A percentile compares a stretch with the other conserved stretches of the same genome.
These are phyloP conservation scores for Ceyx erithaca DNA, from an alignment of 2,797 vertebrate species.

Conservation along the genomic window DNA sequence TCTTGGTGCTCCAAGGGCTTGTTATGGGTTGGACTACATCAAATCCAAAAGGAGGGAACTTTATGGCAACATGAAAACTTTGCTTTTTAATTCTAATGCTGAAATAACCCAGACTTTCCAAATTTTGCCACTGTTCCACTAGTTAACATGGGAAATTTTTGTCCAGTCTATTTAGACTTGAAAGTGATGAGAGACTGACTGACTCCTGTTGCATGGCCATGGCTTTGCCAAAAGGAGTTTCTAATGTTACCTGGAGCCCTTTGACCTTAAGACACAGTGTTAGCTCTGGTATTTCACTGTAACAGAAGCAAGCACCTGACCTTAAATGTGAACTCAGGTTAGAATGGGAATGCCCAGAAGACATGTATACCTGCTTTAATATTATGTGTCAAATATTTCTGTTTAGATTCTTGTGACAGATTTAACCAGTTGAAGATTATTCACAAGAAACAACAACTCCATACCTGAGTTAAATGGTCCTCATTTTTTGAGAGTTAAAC, in stretches of 20 bases:
- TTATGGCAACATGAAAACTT: not conserved
- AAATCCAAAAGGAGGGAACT: not conserved
- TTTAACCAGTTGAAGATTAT: not conserved
- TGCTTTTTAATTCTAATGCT: not conserved
- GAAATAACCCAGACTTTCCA: not conserved
- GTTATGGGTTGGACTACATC: accelerated
- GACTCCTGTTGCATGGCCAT: not conserved
- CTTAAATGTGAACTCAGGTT: not conserved
- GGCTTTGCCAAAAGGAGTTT: not conserved
- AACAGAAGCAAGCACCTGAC: not conserved
- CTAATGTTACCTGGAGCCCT: not conserved
- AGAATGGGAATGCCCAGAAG: not conserved
- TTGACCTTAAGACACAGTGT: not conserved
- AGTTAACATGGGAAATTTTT: not conserved
- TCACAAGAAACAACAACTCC: not conserved
- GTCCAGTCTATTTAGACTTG: not conserved
- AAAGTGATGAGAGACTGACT: not conserved
- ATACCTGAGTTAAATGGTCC: not conserved
- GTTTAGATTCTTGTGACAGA: not conserved
- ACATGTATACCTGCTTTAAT: not conserved
- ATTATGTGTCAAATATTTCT: not conserved
- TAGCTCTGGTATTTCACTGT: not conserved
- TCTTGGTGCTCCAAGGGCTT: not conserved
- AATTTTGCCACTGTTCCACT: not conserved
- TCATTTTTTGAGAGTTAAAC: not conserved